Percentiles rank a stretch among this genome's conserved stretches.
Conservation (phyloP, 2,888 invertebrate genomes). For the Cabera pusaria region DNA sequence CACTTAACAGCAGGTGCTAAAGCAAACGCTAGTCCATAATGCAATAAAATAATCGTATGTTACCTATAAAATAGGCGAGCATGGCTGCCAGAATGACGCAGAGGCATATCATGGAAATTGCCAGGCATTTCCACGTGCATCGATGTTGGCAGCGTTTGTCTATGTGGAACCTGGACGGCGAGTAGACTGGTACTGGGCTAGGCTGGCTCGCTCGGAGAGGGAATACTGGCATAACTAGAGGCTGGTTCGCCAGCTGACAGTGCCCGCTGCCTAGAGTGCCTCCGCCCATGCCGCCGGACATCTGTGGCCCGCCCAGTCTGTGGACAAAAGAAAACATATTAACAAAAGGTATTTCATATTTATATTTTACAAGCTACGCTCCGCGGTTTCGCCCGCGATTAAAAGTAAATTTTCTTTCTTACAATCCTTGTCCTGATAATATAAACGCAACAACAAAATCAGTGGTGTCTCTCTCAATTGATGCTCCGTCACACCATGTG, state of each 20-base stretch:
- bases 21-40: too few species aligned
- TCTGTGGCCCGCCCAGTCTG: constrained; percentile 82
- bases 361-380: too few species aligned
- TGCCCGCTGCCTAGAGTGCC: constrained; percentile 86
- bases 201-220: constrained; percentile 93
- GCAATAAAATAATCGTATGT: constrained; percentile 47
- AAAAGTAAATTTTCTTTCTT: too few species aligned
- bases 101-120: constrained; percentile 95
- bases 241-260: constrained; percentile 88
- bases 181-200: constrained; percentile 89
- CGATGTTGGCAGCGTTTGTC: constrained; percentile 96
- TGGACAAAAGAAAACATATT: constrained; percentile 45
- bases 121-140: constrained; percentile 98
- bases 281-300: constrained; percentile 84
- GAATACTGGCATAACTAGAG: constrained; percentile 94
- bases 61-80: constrained; percentile 97
- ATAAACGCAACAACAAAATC: too few species aligned
- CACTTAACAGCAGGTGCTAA: too few species aligned
- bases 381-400: too few species aligned
- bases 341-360: too few species aligned
- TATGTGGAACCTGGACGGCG: constrained; percentile 96
- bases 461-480: too few species aligned
- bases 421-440: too few species aligned
- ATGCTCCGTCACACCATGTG: too few species aligned
- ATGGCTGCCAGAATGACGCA: constrained; percentile 95